These are phyloP conservation scores for Nebria salina DNA, from an alignment of 2,888 invertebrate species.

Conservation along the genomic window DNA sequence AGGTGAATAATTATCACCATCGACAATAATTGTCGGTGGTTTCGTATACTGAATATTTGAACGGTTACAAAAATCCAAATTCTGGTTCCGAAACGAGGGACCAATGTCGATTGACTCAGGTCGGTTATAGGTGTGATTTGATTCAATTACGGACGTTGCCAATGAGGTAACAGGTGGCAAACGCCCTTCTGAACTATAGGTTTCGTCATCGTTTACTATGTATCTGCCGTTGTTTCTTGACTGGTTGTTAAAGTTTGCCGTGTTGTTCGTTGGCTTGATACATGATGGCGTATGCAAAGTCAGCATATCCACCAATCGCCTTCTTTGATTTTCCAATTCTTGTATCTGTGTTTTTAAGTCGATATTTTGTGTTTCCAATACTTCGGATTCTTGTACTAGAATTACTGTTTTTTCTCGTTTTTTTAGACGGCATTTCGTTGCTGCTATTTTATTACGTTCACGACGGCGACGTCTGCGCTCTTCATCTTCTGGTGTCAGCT, in stretches of 20 bases:
- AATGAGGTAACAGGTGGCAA: constrained; percentile 45
- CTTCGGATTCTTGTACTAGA: constrained; percentile 86
- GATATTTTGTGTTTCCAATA: constrained; percentile 84
- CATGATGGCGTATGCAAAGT: constrained; percentile 79
- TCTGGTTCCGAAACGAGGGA: constrained; percentile 39
- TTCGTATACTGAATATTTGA: constrained; percentile 53
- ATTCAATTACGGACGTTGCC: constrained; percentile 38
- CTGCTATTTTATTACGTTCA: constrained; percentile 93
- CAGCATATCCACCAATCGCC: constrained; percentile 81
- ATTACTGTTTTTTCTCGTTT: constrained; percentile 90
- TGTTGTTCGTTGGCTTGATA: constrained; percentile 57
- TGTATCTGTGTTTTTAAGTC: constrained; percentile 86
- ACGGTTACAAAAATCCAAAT: constrained; percentile 54
- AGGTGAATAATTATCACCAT: constrained; percentile 67
- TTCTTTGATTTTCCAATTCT: constrained; percentile 81
- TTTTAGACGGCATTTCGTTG: constrained; percentile 93
- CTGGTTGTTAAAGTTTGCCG: constrained; percentile 23
- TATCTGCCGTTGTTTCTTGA: constrained; percentile 35
- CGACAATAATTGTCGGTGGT: constrained; percentile 65
- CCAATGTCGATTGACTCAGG: constrained; percentile 55
- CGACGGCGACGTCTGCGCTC: constrained; percentile 85
- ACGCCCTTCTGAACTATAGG: constrained; percentile 28
- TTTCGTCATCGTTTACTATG: constrained; percentile 24
- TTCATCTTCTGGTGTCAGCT: constrained; percentile 92
- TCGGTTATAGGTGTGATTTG: constrained; percentile 57